These are phyloP conservation scores for Galerucella calmariensis DNA, from an alignment of 2,888 invertebrate species.

Conservation along the genomic window DNA sequence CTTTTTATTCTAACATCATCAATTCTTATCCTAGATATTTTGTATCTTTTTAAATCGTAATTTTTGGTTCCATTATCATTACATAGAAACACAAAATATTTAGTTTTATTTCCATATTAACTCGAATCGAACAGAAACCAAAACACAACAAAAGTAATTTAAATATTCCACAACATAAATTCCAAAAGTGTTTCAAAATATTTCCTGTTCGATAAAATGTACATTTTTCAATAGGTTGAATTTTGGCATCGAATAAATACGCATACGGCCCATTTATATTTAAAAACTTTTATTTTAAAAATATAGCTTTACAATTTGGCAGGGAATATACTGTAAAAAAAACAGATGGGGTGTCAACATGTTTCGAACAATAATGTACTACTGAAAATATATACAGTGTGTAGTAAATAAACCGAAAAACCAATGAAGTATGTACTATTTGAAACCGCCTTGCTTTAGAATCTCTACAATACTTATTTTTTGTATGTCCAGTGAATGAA, in stretches of 20 bases:
- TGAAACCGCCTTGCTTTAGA: no score
- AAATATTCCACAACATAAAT: slow-evolving; percentile 53
- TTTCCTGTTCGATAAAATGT: slow-evolving; percentile 52
- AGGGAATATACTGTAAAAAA: slow-evolving; percentile 56
- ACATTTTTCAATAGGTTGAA: slow-evolving; percentile 52
- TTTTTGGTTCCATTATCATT: no score
- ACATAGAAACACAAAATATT: background rate
- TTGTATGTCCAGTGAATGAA: no score
- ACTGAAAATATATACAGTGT: background rate
- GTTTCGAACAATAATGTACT: background rate
- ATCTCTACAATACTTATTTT: no score
- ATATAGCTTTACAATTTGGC: slow-evolving; percentile 59
- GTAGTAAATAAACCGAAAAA: background rate
- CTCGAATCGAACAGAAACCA: slow-evolving; percentile 3
- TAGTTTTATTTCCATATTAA: background rate
- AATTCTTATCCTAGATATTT: no score
- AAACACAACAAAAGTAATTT: slow-evolving; percentile 47
- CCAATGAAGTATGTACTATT: no score
- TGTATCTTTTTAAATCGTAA: no score
- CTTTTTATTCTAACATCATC: no score
- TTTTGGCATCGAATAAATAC: slow-evolving; percentile 52
- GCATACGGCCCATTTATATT: slow-evolving; percentile 63
- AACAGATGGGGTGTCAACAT: slow-evolving; percentile 51
- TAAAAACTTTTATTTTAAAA: slow-evolving; percentile 61
- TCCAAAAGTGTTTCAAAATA: slow-evolving; percentile 51